Evolutionary conservation across 1,140 invertebrate genomes (phyloP), one percentile per base, ranked within the genome.

Genomic region (Bombus confusus): DNA sequence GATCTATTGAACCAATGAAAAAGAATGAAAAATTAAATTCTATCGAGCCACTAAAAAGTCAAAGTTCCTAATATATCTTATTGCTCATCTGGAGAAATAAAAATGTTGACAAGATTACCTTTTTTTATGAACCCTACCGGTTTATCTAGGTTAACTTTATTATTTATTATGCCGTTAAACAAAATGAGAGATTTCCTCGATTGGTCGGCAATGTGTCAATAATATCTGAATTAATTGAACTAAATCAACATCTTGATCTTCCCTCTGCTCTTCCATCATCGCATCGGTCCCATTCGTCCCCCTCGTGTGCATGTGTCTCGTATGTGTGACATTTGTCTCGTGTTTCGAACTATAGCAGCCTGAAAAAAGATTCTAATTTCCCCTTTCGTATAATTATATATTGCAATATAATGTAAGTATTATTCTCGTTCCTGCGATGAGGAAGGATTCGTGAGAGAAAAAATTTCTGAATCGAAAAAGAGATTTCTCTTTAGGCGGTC

Each of bases 291-390:
- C 77, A 25, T 68, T 68, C 31, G 15, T 57, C 12, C 31, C 47
- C 75, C 41, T 68, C 31, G 77, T 79, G 77, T 47, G 31, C 41
- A 57, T 75, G 73, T 75, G 73, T 75, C 31, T 57, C 73, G 13
- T 68, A 79, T 52, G 62, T 79, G n/a, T 66, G n/a, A 79, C 31
- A 34, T 79, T 62, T 47, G 64, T 79, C 62, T 79, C 41, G 31
- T 47, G 77, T 47, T 66, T 43, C 52, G 37, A 77, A 68, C 64
- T 79, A 59, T 43, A 79, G 64, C 41, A 47, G 77, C 62, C 77
- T 79, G 77, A 47, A 79, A 79, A 79, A 68, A 43, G 15, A 47
- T 39, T 68, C 57, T 39, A 62, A 77, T 77, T 39, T n/a, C n/a
- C 75, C 57, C 18, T 59, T 12, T n/a, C 34, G 6, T 12, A n/a